Percentiles rank a stretch among this genome's conserved stretches.
phyloP scores from a whole-genome alignment of 1,140 invertebrate species.

The Zaprionus africanus region DNA sequence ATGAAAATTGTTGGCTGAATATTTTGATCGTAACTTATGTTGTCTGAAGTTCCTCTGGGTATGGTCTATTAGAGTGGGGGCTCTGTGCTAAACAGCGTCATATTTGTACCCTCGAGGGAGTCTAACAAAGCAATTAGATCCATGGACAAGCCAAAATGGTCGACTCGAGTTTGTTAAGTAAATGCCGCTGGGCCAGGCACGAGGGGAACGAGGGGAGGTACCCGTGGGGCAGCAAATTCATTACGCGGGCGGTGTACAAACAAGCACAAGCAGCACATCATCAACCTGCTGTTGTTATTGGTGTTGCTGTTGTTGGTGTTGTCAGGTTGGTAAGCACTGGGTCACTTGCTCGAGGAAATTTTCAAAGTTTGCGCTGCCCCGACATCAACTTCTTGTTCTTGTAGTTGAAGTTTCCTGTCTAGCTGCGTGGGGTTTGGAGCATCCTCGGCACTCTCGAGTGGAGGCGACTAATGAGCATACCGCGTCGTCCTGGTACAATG shows the following conservation, averaged over 20 bases:
- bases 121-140: constrained; percentile 80
- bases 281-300: constrained; percentile 21
- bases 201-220: background rate
- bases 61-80: background rate
- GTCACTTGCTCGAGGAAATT: constrained; percentile 70
- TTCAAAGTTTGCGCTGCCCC: constrained; percentile 61
- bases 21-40: background rate
- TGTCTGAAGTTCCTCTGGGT: background rate
- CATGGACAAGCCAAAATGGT: constrained; percentile 64
- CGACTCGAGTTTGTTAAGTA: constrained; percentile 58
- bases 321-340: constrained; percentile 52
- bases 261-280: constrained; percentile 18
- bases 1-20: background rate
- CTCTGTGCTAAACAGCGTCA: constrained; percentile 51
- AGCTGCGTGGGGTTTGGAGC: constrained; percentile 1
- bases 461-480: constrained; percentile 60
- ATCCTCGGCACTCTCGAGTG: constrained; percentile 9
- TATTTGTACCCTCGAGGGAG: constrained; percentile 66
- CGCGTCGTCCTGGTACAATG: constrained; percentile 60
- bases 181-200: constrained; percentile 22
- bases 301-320: constrained; percentile 28
- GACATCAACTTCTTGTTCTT: constrained; percentile 57
- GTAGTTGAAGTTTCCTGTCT: constrained; percentile 47
- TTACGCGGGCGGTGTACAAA: constrained; percentile 51
- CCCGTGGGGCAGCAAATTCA: constrained; percentile 66